These are phyloP conservation scores for Pinctada fucata DNA, from an alignment of 2,888 invertebrate genomes.

Conservation along the genomic window DNA sequence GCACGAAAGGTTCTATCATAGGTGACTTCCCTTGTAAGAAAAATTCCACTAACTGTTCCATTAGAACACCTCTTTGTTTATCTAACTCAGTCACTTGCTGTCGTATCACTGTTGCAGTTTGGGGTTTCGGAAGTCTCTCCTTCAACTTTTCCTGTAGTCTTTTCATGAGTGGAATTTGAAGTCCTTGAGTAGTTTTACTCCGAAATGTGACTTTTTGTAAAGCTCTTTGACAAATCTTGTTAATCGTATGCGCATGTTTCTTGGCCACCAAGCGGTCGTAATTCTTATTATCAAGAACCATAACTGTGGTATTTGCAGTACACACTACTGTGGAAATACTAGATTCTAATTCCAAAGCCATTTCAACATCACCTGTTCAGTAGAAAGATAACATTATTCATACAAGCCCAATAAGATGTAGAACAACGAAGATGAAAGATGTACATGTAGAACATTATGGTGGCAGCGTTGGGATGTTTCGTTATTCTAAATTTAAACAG, in stretches of 20 bases:
- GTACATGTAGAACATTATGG: no score
- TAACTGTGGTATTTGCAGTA: conserved; percentile 64
- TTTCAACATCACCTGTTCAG: conserved; percentile 59
- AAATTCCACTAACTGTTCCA: conserved; percentile 61
- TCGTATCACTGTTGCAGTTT: conserved; percentile 34
- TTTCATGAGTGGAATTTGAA: conserved; percentile 53
- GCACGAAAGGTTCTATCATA: conserved; percentile 66
- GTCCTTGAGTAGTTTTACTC: conserved; percentile 51
- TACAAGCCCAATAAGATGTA: no score
- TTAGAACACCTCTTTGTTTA: conserved; percentile 46
- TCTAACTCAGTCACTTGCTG: conserved; percentile 40
- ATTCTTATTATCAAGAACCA: conserved; percentile 66
- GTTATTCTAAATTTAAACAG: no score
- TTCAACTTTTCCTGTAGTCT: conserved; percentile 50
- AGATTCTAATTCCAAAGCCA: conserved; percentile 61
- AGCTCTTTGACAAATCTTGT: conserved; percentile 52
- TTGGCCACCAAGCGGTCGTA: conserved; percentile 66
- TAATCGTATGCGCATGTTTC: conserved; percentile 56
- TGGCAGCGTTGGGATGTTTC: no score
- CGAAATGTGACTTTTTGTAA: conserved; percentile 55
- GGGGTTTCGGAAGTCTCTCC: conserved; percentile 51
- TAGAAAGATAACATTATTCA: no score
- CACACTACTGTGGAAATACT: conserved; percentile 66
- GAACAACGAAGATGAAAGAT: no score
- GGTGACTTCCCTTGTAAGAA: conserved; percentile 65